Conservation (phyloP, 2,888 invertebrate genomes). For the Nebria salina region DNA sequence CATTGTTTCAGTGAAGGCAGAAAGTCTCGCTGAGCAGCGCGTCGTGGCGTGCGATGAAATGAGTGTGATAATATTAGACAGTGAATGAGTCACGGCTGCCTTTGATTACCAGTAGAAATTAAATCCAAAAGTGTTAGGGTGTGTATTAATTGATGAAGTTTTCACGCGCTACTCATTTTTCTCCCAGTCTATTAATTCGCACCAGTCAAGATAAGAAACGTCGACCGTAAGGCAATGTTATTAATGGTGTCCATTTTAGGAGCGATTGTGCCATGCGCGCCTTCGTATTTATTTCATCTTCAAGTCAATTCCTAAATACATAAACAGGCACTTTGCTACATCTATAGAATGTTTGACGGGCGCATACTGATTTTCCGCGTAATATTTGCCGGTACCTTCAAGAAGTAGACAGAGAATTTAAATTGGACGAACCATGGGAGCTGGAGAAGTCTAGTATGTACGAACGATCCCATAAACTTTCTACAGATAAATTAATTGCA, state of each 20-base stretch:
- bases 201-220: slow-evolving; percentile 30
- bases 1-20: background rate
- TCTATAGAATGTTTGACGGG: too few relatives aligned
- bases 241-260: slow-evolving; percentile 42
- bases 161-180: slow-evolving; percentile 32
- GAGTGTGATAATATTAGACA: background rate
- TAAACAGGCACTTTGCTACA: background rate
- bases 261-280: slow-evolving; percentile 18
- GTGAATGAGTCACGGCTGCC: background rate
- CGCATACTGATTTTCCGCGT: too few relatives aligned
- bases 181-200: slow-evolving; percentile 36
- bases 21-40: background rate
- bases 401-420: too few relatives aligned
- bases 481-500: too few relatives aligned
- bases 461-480: too few relatives aligned
- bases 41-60: background rate
- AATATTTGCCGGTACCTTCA: too few relatives aligned
- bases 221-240: slow-evolving; percentile 28
- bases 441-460: too few relatives aligned
- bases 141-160: slow-evolving; percentile 22
- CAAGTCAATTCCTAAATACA: background rate
- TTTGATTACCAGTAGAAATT: slow-evolving; percentile 16
- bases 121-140: slow-evolving; percentile 9
- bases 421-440: too few relatives aligned
- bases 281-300: background rate